These are phyloP conservation scores for Pelecanoides urinatrix DNA, from an alignment of 2,113 vertebrate genomes.

Conservation along the genomic window DNA sequence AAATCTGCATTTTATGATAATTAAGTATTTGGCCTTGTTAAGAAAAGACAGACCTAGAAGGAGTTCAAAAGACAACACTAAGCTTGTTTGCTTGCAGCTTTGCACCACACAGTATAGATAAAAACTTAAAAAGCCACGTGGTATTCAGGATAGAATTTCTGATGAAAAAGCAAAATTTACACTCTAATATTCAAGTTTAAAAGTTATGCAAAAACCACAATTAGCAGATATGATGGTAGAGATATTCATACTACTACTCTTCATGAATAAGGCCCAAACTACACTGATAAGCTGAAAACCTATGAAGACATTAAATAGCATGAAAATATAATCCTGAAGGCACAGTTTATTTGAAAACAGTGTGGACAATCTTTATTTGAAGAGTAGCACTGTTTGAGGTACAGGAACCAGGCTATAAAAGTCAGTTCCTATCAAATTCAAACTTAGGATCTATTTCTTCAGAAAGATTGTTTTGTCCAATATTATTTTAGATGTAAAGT, in stretches of 20 bases:
- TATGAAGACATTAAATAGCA: neutral
- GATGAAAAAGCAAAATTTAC: neutral
- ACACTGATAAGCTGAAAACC: neutral
- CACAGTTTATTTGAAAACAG: neutral
- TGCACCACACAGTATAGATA: neutral
- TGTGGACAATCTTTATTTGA: neutral
- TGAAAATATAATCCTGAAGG: neutral
- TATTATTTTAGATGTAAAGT: neutral
- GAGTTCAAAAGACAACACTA: neutral
- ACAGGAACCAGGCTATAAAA: neutral
- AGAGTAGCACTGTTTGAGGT: neutral
- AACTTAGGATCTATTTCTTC: neutral
- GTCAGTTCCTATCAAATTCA: neutral
- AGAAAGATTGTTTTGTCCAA: neutral
- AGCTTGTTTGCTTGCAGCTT: neutral
- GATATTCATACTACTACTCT: neutral
- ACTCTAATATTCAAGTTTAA: neutral
- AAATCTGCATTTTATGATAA: neutral
- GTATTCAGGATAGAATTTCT: neutral
- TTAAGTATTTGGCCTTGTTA: neutral
- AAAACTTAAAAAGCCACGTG: neutral
- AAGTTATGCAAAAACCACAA: neutral
- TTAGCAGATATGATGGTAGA: neutral
- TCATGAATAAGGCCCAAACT: neutral
- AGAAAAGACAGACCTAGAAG: neutral